Evolutionary conservation across 2,888 invertebrate genomes (phyloP).

Genomic region (Leucania comma): DNA sequence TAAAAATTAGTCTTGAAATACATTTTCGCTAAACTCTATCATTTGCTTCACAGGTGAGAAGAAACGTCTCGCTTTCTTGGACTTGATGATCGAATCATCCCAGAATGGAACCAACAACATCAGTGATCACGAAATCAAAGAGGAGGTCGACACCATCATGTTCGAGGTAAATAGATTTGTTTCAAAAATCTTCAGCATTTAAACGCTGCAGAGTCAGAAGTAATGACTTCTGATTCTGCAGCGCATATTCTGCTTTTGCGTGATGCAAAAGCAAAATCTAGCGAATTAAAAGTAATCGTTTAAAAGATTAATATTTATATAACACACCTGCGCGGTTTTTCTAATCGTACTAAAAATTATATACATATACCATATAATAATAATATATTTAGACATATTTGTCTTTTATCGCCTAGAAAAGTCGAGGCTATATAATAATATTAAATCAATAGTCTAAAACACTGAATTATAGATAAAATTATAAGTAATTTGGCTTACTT

Average conservation of each 20-base stretch:
- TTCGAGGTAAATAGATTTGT: constrained; percentile 92
- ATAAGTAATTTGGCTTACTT: not conserved
- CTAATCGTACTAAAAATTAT: too few relatives aligned
- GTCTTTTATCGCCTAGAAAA: not conserved
- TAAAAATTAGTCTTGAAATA: not conserved
- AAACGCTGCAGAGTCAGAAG: not conserved
- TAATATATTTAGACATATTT: too few relatives aligned
- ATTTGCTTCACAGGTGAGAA: constrained; percentile 91
- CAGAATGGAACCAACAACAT: constrained; percentile 93
- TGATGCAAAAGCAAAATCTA: not conserved
- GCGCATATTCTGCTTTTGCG: too few relatives aligned
- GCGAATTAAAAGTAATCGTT: not conserved
- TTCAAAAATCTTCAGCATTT: not conserved
- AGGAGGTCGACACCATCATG: constrained; percentile 97
- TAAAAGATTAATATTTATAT: not conserved
- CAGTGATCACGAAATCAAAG: constrained; percentile 95
- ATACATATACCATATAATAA: too few relatives aligned
- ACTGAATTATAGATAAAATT: too few relatives aligned
- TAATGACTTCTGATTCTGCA: too few relatives aligned
- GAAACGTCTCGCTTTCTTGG: constrained; percentile 96
- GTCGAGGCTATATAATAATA: not conserved
- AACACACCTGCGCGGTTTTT: not conserved
- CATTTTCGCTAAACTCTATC: not conserved
- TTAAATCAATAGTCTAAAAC: not conserved
- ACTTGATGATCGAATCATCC: constrained; percentile 96